Base-by-base conservation (phyloP, 2,113 vertebrate species). In the Formicarius rufipectus region DNA sequence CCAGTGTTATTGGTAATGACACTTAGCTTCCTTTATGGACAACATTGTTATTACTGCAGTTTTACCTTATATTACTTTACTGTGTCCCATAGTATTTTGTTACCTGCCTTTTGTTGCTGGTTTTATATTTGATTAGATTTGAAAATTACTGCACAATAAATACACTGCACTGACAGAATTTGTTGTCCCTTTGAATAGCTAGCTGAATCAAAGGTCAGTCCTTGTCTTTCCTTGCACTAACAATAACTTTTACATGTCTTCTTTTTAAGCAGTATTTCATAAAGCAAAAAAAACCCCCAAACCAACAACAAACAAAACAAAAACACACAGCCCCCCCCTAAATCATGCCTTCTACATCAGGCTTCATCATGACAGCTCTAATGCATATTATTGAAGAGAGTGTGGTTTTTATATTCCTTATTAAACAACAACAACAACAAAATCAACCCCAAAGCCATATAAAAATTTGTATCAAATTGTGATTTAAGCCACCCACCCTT, bases 401-500 rank as follows among this genome's bases (percentile, higher is more conserved):
- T 68, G 59, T 76, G 55, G n/a, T 9, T 66, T 91, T 85, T 76
- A 69, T 72, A 58, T 77, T 86, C 39, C 20, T 87, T 75, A 86
- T 78, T 92, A 59, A 84, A 81, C 24, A 39, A 60, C 22, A 27
- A 25, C 24, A 72, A 92, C 47, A 47, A 91, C 49, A 50, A 67
- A 94, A 58, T 31, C 49, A 84, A 80, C 31, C 74, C n/a, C 56
- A 82, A 93, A 96, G 25, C 39, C 18, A 20, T 72, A 11, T 60
- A 53, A 92, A 96, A 88, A 80, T 44, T 93, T 84, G 42, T 22
- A 93, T 93, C 39, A 44, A 60, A 87, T 78, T 89, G 84, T 88
- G 76, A 82, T 93, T 92, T 84, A 78, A 96, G 22, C 73, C 73
- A 82, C 90, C 85, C 88, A 90, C 83, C 80, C 58, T 79, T 94